These are phyloP conservation scores for Montifringilla adamsi DNA, from an alignment of 2,113 vertebrate genomes.

Conservation along the genomic window DNA sequence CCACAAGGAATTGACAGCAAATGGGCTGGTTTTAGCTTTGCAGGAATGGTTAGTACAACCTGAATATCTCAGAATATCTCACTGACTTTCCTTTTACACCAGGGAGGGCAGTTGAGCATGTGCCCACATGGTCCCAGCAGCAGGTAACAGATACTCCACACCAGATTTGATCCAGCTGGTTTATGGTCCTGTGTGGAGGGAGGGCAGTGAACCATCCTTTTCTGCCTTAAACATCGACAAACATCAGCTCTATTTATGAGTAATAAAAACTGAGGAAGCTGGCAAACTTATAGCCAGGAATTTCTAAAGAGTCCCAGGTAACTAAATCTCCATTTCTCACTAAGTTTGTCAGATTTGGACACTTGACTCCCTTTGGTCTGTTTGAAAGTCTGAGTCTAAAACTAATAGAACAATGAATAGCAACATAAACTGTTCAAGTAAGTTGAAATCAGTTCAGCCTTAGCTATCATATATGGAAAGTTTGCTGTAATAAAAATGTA, in stretches of 20 bases:
- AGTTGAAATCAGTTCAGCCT: neutral
- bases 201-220: neutral
- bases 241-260: neutral
- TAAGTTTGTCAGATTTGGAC: neutral
- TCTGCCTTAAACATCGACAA: neutral
- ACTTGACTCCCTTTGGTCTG: neutral
- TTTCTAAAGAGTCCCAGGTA: neutral
- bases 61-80: neutral
- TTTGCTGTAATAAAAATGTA: neutral
- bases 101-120: fast-evolving
- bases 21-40: neutral
- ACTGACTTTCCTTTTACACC: neutral
- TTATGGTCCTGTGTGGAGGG: fast-evolving
- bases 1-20: neutral
- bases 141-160: neutral
- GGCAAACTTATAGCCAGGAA: neutral
- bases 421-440: neutral
- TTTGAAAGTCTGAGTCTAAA: neutral
- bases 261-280: neutral
- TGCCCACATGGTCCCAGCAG: too few species aligned
- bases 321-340: neutral
- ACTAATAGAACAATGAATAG: neutral
- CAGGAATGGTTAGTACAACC: neutral
- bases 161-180: neutral
- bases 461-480: neutral